These are phyloP conservation scores for Alectoris magna DNA, from an alignment of 2,797 vertebrate species.

Conservation along the genomic window DNA sequence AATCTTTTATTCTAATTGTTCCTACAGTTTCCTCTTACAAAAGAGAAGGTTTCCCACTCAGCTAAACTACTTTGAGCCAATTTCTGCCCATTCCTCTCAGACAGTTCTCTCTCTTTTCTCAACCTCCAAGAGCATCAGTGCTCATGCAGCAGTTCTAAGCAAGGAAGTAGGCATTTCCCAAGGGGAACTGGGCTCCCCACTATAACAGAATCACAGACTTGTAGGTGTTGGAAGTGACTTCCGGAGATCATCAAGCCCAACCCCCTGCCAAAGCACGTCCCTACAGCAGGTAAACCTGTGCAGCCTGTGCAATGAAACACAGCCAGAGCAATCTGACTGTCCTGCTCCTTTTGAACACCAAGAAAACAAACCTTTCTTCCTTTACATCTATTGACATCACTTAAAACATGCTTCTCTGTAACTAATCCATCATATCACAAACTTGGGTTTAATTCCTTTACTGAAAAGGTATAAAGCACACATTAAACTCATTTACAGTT, in stretches of 20 bases:
- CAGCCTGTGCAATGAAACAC: accelerated
- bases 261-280: too few relatives aligned
- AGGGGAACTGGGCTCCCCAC: neutral
- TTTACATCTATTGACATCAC: neutral
- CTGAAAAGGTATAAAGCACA: neutral
- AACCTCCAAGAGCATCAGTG: neutral
- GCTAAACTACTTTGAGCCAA: neutral
- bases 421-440: neutral
- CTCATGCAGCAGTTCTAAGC: neutral
- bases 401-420: accelerated
- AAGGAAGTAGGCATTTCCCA: neutral
- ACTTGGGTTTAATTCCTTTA: neutral
- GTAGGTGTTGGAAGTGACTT: too few relatives aligned
- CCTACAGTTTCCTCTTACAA: neutral
- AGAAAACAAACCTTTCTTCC: neutral
- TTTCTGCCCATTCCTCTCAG: neutral
- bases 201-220: neutral
- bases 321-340: neutral
- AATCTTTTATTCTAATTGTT: neutral
- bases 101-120: neutral
- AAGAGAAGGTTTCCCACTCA: neutral
- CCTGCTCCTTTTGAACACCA: neutral
- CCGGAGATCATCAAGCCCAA: too few relatives aligned
- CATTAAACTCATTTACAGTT: neutral
- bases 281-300: too few relatives aligned